Conservation (phyloP, 2,797 vertebrate species). For the Pristis pectinata region DNA sequence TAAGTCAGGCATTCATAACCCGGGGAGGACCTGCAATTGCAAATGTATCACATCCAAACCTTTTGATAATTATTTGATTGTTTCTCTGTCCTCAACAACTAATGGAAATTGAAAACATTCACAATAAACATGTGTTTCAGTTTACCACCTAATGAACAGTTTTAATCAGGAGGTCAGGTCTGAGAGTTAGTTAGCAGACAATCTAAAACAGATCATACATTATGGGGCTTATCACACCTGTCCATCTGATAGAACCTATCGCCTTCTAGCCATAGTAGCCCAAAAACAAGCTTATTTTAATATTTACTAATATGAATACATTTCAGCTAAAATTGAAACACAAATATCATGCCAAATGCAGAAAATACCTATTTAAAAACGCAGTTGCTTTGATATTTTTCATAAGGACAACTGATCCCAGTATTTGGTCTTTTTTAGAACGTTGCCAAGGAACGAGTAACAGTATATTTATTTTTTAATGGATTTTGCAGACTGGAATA, state of each 20-base stretch:
- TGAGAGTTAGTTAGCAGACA: background rate
- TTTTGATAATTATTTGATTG: background rate
- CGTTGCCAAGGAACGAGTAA: background rate
- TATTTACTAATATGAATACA: constrained; percentile 6
- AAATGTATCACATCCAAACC: background rate
- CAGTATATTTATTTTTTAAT: constrained; percentile 5
- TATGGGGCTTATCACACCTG: background rate
- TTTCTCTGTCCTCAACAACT: background rate
- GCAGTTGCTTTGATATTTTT: constrained; percentile 3
- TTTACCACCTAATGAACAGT: background rate
- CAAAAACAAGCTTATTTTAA: background rate
- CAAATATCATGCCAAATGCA: background rate
- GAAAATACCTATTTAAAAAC: background rate
- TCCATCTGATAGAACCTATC: background rate
- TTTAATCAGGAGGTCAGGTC: background rate
- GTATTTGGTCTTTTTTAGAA: constrained; percentile 27
- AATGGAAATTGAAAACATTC: background rate
- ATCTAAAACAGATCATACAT: background rate
- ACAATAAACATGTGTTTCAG: background rate
- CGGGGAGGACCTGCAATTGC: too few relatives aligned
- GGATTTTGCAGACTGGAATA: background rate
- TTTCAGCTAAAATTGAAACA: background rate
- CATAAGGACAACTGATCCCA: background rate
- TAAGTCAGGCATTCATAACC: too few relatives aligned
- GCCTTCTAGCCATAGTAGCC: background rate